Base-by-base conservation (phyloP, 2,113 vertebrate genomes). In the Eurypyga helias region DNA sequence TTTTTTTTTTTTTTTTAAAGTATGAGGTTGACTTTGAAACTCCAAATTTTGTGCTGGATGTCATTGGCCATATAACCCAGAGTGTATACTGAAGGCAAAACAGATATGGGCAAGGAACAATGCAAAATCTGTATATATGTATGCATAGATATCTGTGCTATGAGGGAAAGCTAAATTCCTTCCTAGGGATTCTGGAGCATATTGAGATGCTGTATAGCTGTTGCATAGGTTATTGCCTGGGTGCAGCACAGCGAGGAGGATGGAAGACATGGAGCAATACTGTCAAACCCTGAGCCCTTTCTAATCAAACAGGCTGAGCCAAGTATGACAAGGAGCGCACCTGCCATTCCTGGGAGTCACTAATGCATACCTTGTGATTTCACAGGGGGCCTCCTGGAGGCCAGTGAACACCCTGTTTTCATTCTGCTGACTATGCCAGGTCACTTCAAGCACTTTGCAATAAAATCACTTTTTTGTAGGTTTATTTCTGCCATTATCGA, bases 401-500 rank as follows among this genome's bases (percentile, higher is more conserved):
- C 12, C 17, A 36, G 8, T 0, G 2, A 48, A 28, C 3, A 11
- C n/a, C 14, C 11, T 75, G 34, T 9, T 79, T 87, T 55, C 6
- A 1, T 64, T 51, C 52, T 71, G 23, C 36, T 67, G 52, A 8
- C 11, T n/a, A 7, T 3, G 2, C 45, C 34, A 76, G n/a, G 13
- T n/a, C 5, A 5, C 13, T 33, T 67, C 24, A 61, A 65, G 17
- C 17, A 45, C 26, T 31, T 23, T 16, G 34, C 20, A 62, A 70
- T 15, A 73, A 49, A 54, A 31, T 7, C 0, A 14, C 4, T 52
- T 67, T 88, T 87, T 88, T 25, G 25, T 34, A 65, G 58, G 51
- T 90, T 97, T 90, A 62, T 95, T 72, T 92, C 97, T 97, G 83
- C 83, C 85, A 78, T 18, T 43, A 11, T 3, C 29, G 46, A 4